Percentiles rank a stretch among this genome's conserved stretches.
phyloP scores from a whole-genome alignment of 2,888 invertebrate genomes.

The Thumatha senex region DNA sequence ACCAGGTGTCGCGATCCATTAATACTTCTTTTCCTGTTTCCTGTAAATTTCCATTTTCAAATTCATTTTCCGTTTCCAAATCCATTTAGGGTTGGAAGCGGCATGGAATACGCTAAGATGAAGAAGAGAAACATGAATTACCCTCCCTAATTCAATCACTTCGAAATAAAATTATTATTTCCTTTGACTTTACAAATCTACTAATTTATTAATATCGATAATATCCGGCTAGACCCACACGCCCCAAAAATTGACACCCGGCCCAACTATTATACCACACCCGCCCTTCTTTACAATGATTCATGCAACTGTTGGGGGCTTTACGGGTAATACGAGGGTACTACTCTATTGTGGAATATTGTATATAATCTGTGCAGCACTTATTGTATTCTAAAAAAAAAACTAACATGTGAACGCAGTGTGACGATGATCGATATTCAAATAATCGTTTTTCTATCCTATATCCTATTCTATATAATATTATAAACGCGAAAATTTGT shows the following conservation, averaged over 20 bases:
- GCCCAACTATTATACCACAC: conserved; percentile 18
- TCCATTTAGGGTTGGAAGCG: too few species aligned
- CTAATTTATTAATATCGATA: conserved; percentile 38
- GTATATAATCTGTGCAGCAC: conserved; percentile 40
- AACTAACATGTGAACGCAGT: conserved; percentile 3
- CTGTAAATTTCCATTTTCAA: too few species aligned
- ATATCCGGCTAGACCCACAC: conserved; percentile 33
- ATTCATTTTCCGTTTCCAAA: too few species aligned
- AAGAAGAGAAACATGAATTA: too few species aligned
- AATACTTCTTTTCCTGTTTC: too few species aligned
- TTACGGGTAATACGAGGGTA: conserved; percentile 42
- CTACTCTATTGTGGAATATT: conserved; percentile 43
- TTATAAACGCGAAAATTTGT: too few species aligned
- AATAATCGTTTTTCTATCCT: background rate
- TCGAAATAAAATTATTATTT: conserved; percentile 18
- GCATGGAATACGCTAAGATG: too few species aligned
- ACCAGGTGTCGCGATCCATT: too few species aligned
- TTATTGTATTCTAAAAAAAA: conserved; percentile 19
- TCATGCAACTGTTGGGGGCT: conserved; percentile 34
- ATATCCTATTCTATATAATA: too few species aligned
- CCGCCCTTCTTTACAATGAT: conserved; percentile 41
- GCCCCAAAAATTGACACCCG: conserved; percentile 24
- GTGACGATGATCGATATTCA: background rate
- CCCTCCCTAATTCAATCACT: too few species aligned
- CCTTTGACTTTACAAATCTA: conserved; percentile 12